Evolutionary conservation across 1,140 invertebrate genomes (phyloP).

Genomic region (Pararge aegeria): DNA sequence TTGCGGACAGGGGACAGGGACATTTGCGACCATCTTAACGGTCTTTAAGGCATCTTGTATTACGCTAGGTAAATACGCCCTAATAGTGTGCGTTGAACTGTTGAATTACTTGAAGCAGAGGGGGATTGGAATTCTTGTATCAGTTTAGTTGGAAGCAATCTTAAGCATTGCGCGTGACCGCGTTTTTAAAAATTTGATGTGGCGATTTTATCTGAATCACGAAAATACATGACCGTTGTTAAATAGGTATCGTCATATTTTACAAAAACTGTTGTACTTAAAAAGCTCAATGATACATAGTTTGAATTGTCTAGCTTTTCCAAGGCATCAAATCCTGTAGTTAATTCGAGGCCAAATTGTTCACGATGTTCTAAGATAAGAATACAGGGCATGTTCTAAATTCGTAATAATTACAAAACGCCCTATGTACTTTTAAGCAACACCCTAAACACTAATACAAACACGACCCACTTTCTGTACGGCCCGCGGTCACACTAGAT

Average conservation of each 20-base stretch:
- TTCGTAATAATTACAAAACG: too few species aligned
- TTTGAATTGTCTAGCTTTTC: too few species aligned
- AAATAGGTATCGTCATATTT: neutral
- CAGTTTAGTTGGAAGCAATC: neutral
- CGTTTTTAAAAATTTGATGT: neutral
- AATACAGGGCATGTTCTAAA: too few species aligned
- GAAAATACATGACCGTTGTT: neutral
- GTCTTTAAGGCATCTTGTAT: constrained; percentile 34
- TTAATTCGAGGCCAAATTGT: too few species aligned
- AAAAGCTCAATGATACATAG: neutral
- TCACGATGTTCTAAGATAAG: too few species aligned
- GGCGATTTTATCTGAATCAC: constrained; percentile 3
- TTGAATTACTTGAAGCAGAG: neutral
- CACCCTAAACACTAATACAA: neutral
- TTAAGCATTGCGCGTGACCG: neutral
- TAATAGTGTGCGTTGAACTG: constrained; percentile 17
- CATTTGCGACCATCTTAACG: constrained; percentile 38
- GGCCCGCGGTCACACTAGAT: neutral
- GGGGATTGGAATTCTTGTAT: neutral
- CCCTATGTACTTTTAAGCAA: too few species aligned
- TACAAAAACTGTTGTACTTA: neutral
- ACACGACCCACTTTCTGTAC: neutral
- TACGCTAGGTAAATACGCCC: constrained; percentile 24
- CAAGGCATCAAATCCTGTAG: too few species aligned
- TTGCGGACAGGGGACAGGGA: constrained; percentile 38